These are phyloP conservation scores for Phaedon cochleariae DNA, from an alignment of 2,888 invertebrate species.

Conservation along the genomic window DNA sequence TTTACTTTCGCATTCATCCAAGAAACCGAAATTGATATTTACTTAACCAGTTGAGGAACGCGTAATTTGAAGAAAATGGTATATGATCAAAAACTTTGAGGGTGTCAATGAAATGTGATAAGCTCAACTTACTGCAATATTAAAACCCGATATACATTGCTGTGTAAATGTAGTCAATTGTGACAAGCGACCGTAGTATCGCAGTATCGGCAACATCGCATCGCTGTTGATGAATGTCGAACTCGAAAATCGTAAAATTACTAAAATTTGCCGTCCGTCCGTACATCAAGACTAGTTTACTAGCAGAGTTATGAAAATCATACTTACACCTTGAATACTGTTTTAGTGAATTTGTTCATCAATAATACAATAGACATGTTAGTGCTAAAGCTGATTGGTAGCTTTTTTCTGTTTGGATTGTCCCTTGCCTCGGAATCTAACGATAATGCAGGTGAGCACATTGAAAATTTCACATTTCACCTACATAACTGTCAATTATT, in stretches of 20 bases:
- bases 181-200: no score
- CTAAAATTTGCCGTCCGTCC: constrained; percentile 43
- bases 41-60: no score
- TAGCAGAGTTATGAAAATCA: constrained; percentile 40
- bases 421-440: constrained; percentile 38
- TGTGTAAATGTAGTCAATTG: no score
- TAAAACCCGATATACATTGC: no score
- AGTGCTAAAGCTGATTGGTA: constrained; percentile 44
- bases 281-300: constrained; percentile 40
- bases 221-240: constrained; percentile 22
- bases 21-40: no score
- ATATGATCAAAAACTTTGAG: no score
- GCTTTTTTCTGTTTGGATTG: constrained; percentile 44
- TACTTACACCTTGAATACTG: constrained; percentile 41
- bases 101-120: no score
- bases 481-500: constrained; percentile 21
- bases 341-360: constrained; percentile 38
- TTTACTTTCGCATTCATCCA: no score
- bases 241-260: constrained; percentile 32
- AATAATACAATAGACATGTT: constrained; percentile 44
- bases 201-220: not conserved
- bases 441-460: constrained; percentile 46
- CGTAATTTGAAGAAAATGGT: no score
- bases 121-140: no score
- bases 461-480: constrained; percentile 32